These are phyloP conservation scores for Acrossocheilus fasciatus DNA, from an alignment of 2,797 vertebrate genomes.

Conservation along the genomic window DNA sequence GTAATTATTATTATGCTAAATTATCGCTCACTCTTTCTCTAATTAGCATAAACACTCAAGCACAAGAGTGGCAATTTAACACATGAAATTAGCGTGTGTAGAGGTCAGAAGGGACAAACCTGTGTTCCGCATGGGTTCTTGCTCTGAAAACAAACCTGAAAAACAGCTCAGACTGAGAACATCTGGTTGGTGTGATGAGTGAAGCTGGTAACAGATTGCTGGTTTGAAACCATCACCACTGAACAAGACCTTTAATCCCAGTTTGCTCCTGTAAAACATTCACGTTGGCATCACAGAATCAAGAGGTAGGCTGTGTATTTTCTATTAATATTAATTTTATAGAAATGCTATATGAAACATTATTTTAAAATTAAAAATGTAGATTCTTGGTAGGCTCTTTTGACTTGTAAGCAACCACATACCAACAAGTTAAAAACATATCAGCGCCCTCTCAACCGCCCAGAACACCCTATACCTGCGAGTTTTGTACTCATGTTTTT, in stretches of 20 bases:
- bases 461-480: background rate
- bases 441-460: no score
- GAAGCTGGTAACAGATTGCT: constrained; percentile 11
- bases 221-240: background rate
- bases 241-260: background rate
- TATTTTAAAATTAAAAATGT: background rate
- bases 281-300: background rate
- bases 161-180: background rate
- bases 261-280: background rate
- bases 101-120: background rate
- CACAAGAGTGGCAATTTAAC: background rate
- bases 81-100: background rate
- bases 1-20: background rate
- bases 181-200: constrained; percentile 2
- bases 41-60: background rate
- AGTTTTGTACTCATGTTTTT: background rate
- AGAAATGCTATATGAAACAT: background rate
- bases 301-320: background rate
- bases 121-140: background rate
- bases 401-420: background rate
- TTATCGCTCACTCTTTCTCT: background rate
- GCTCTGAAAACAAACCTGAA: background rate
- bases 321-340: background rate
- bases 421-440: background rate
- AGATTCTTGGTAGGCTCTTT: background rate